phyloP scores from a whole-genome alignment of 2,888 invertebrate species.

The Rhaphigaster nebulosa region DNA sequence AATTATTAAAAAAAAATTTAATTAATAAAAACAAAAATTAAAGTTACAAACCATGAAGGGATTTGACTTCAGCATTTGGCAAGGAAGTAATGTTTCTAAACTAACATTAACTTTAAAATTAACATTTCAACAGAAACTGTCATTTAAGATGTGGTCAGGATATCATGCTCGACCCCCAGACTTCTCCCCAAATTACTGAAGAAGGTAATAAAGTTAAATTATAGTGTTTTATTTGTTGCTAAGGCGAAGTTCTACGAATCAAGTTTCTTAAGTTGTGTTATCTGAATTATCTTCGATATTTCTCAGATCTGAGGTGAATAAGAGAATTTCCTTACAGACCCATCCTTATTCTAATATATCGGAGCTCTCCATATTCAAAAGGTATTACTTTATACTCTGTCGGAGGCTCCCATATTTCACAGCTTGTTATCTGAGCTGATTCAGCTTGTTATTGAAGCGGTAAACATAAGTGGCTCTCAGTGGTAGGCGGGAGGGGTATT shows the following conservation, averaged over 20 bases:
- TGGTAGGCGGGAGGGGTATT: not conserved
- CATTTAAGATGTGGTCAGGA: too few species aligned
- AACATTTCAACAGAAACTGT: too few species aligned
- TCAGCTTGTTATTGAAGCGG: slow-evolving; percentile 39
- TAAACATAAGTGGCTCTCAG: slow-evolving; percentile 33
- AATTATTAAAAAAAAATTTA: too few species aligned
- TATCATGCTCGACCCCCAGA: too few species aligned
- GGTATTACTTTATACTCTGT: slow-evolving; percentile 22
- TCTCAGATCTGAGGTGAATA: not conserved
- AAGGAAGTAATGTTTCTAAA: too few species aligned
- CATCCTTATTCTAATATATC: not conserved
- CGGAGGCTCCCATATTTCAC: slow-evolving; percentile 30
- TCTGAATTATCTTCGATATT: not conserved
- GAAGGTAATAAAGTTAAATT: not conserved
- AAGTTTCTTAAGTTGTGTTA: too few species aligned
- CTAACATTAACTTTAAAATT: too few species aligned
- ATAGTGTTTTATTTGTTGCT: not conserved
- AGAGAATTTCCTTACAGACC: not conserved
- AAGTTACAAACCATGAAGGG: too few species aligned
- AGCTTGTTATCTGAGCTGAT: slow-evolving; percentile 8
- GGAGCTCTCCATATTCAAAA: not conserved
- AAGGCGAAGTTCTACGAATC: too few species aligned
- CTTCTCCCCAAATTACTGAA: too few species aligned
- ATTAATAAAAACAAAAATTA: too few species aligned
- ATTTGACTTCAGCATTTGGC: too few species aligned